Base-by-base conservation (phyloP, 2,888 invertebrate genomes). In the Allygus modestus region DNA sequence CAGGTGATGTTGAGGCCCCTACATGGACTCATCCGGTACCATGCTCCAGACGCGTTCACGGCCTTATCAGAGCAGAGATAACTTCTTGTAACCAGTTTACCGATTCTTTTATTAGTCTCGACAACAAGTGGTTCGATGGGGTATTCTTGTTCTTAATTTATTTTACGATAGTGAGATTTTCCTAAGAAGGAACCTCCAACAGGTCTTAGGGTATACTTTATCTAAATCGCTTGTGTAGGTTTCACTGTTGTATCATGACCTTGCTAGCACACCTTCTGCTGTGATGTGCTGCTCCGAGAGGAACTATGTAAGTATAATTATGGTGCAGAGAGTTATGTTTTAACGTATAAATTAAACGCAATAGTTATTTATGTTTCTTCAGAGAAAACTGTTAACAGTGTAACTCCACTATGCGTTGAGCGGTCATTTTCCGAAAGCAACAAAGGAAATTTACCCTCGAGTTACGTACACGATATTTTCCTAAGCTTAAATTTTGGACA, bases 111-210 rank as follows among this genome's bases (percentile, higher is more conserved):
- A n/a, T 58, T 58, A 23, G 23, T 20, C 23, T 11, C 28, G 17
- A 2, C 65, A 65, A 65, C 65, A 65, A 65, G 65, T 28, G 65
- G 65, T 12, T 26, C 65, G 65, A 65, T 65, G 65, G 28, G 65
- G 20, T 65, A 65, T 65, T 65, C 65, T 65, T 65, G 65, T 65
- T 65, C 65, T 28, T 28, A 65, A 65, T 65, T 65, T 65, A 65
- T 65, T 65, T 65, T 28, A 65, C 65, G 65, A 65, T 65, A 65
- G 65, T 31, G 65, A 65, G 65, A 65, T 65, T 65, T 31, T 65
- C 65, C 65, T 28, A 28, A 65, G 65, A 65, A 65, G 65, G 65
- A 65, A 31, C 65, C 65, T 65, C 28, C 31, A 31, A 65, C 17
- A 28, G 28, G 65, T 54, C 54, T 54, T 11, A 5, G 65, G 28